Evolutionary conservation across 2,113 vertebrate species (phyloP).

Genomic region (Pseudorhombus dupliciocellatus): DNA sequence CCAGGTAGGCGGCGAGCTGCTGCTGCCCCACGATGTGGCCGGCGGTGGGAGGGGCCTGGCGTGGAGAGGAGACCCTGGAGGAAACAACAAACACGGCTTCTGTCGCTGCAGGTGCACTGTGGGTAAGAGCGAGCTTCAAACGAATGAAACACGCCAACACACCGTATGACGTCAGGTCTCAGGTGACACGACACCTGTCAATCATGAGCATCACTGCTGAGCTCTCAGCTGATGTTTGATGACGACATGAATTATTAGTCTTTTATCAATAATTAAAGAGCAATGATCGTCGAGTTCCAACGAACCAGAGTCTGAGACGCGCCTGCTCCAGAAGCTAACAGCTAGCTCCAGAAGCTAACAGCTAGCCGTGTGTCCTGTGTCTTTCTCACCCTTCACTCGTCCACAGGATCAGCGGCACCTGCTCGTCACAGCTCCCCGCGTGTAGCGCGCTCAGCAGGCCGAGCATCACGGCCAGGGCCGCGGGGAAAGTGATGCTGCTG

Average conservation of each 20-base stretch:
- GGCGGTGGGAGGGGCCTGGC: slow-evolving; percentile 69
- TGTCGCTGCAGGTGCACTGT: neutral
- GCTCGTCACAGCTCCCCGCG: slow-evolving; percentile 65
- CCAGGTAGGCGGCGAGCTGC: slow-evolving; percentile 84
- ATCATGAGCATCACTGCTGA: neutral
- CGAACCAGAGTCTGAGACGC: neutral
- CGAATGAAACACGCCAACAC: neutral
- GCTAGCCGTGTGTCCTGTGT: too few relatives aligned
- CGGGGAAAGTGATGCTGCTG: slow-evolving; percentile 8
- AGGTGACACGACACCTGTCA: slow-evolving; percentile 24
- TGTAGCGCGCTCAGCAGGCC: neutral
- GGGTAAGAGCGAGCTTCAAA: neutral
- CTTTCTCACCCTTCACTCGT: slow-evolving; percentile 79
- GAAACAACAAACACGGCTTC: too few relatives aligned
- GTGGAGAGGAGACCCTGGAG: neutral
- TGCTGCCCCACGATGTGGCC: slow-evolving; percentile 84
- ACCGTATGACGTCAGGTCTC: neutral
- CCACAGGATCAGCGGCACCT: slow-evolving; percentile 86
- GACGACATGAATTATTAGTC: too few relatives aligned
- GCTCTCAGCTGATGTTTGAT: neutral
- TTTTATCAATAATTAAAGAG: too few relatives aligned
- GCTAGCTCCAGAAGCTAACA: neutral
- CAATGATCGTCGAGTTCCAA: too few relatives aligned
- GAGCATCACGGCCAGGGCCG: slow-evolving; percentile 34
- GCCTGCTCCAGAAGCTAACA: neutral